A percentile compares a stretch with the other conserved stretches of the same genome.
phyloP scores from a whole-genome alignment of 2,888 invertebrate species.

The Volucella bombylans region DNA sequence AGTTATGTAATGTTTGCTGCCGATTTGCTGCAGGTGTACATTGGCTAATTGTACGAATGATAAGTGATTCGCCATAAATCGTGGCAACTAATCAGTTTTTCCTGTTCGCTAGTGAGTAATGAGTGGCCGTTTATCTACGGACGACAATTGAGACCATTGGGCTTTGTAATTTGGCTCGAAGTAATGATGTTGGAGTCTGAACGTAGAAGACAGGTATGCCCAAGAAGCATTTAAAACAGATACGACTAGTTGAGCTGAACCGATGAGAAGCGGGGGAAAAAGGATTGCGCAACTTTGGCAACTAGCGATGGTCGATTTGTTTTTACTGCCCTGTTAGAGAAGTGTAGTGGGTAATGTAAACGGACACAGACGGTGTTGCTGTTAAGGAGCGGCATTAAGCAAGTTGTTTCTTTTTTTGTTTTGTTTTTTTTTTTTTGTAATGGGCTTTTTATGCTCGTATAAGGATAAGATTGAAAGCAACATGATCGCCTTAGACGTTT shows the following conservation, averaged over 20 bases:
- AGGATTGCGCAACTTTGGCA: neutral
- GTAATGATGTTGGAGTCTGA: neutral
- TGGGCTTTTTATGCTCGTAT: no score
- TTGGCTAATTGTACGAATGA: conserved; percentile 49
- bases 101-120: conserved; percentile 44
- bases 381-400: no score
- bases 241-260: neutral
- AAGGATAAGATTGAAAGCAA: no score
- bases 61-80: conserved; percentile 58
- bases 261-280: neutral
- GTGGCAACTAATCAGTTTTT: conserved; percentile 57
- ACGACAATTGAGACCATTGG: conserved; percentile 9
- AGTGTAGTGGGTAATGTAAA: no score
- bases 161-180: neutral
- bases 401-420: no score
- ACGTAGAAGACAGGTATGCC: neutral
- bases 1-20: conserved; percentile 39
- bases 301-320: no score
- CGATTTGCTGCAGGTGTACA: conserved; percentile 56
- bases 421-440: no score
- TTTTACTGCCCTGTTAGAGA: no score
- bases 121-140: conserved; percentile 37
- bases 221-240: neutral
- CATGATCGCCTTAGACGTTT: no score
- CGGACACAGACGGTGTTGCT: no score